Conservation (phyloP, 2,888 invertebrate genomes). For the Sinohyriopsis cumingii region DNA sequence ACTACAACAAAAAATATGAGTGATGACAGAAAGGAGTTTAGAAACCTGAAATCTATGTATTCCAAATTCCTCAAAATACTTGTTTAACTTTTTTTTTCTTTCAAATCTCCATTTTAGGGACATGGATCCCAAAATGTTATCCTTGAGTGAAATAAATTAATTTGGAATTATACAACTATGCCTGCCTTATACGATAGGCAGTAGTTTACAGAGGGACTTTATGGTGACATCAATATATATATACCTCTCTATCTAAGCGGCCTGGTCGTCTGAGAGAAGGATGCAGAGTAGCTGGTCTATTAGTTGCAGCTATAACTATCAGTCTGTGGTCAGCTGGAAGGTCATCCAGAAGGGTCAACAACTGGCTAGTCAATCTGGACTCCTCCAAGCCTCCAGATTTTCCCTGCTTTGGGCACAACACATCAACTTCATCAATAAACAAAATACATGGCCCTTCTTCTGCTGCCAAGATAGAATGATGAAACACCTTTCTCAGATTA, state of each 20-base stretch:
- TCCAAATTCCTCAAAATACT: no score
- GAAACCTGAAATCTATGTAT: no score
- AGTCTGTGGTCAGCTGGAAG: slow-evolving; percentile 69
- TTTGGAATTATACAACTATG: no score
- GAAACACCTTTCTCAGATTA: slow-evolving; percentile 73
- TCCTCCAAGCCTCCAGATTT: slow-evolving; percentile 60
- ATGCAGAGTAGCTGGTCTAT: slow-evolving; percentile 74
- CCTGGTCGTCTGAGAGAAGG: slow-evolving; percentile 75
- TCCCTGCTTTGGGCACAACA: slow-evolving; percentile 58
- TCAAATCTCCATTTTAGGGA: no score
- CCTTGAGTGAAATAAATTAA: no score
- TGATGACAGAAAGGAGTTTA: no score
- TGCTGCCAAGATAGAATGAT: slow-evolving; percentile 70
- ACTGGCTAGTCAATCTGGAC: slow-evolving; percentile 72
- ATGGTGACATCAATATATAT: background rate
- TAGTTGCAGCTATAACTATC: slow-evolving; percentile 76
- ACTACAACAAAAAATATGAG: no score
- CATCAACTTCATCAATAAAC: slow-evolving; percentile 72
- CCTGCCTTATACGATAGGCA: no score
- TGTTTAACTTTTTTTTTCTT: no score
- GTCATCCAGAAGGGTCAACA: slow-evolving; percentile 74
- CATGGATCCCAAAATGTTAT: no score
- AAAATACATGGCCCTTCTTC: slow-evolving; percentile 70
- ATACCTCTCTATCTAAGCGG: slow-evolving; percentile 76
- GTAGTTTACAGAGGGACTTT: background rate